Evolutionary conservation across 2,888 invertebrate genomes (phyloP).

Genomic region (Hydraecia micacea): DNA sequence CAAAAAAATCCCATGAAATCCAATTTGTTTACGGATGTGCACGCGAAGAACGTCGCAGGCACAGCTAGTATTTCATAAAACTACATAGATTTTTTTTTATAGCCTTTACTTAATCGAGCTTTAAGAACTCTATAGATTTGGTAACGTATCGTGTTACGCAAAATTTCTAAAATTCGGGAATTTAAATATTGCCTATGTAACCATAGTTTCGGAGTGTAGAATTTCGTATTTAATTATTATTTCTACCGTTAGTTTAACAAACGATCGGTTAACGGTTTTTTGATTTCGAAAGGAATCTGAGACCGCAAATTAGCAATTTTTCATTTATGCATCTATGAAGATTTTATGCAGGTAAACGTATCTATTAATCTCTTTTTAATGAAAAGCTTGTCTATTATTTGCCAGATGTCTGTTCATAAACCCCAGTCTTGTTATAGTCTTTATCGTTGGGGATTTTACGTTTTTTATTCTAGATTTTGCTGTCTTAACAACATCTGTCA

Average conservation of each 20-base stretch:
- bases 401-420: neutral
- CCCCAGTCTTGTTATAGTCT: no score
- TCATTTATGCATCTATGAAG: neutral
- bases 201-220: neutral
- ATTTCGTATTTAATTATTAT: slow-evolving; percentile 31
- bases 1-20: neutral
- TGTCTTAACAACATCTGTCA: neutral
- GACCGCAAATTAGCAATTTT: neutral
- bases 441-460: neutral
- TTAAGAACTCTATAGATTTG: neutral
- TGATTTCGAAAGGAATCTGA: slow-evolving; percentile 13
- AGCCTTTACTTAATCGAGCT: neutral
- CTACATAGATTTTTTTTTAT: neutral
- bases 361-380: slow-evolving; percentile 2
- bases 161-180: slow-evolving; percentile 9
- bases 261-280: slow-evolving; percentile 19
- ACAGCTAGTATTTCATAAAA: neutral
- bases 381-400: neutral
- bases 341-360: slow-evolving; percentile 8
- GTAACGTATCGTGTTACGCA: slow-evolving; percentile 2
- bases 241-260: slow-evolving; percentile 19
- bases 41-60: no score
- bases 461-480: neutral
- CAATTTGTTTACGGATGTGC: no score
- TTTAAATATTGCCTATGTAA: slow-evolving; percentile 1